Evolutionary conservation across 2,797 vertebrate genomes (phyloP), one percentile per base, ranked within the genome.

Genomic region (Euthynnus affinis): DNA sequence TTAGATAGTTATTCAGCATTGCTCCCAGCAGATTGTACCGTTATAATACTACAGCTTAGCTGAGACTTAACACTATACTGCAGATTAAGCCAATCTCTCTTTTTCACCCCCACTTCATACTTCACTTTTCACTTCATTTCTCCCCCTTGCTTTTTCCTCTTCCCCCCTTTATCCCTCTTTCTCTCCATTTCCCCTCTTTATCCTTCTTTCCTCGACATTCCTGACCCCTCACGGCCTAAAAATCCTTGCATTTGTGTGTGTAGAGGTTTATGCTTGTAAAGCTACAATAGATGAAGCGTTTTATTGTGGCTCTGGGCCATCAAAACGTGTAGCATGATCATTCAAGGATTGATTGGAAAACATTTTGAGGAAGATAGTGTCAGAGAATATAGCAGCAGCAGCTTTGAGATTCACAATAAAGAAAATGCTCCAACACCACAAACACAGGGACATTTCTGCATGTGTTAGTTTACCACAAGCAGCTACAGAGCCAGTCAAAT

Each of bases 141-240:
- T 46, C 25, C 58, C 55, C 58, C 18, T 58, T 49, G 74, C 74
- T 55, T 18, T 51, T 25, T 76, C 59, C 74, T 66, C 51, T 76
- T 56, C 63, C 74, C 23, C 27, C 40, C 51, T 52, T 29, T 72
- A 82, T 79, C 74, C 44, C 27, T 76, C 66, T 55, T 71, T 88
- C 71, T 79, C 65, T 80, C 80, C 40, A 64, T 82, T 87, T 87
- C 62, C 51, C 81, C 71, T 75, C 65, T 67, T 87, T 86, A 83
- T 83, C 83, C 79, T 34, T 49, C 60, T 87, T 78, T 81, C 71
- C 10, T 80, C 48, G 7, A 86, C 82, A 93, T 89, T 92, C 86
- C 87, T 85, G 85, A 88, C 69, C 86, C 79, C 76, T 86, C 56
- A 20, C 53, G 17, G 80, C 73, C 78, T 78, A 63, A 86, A 29